Evolutionary conservation across 2,113 vertebrate species (phyloP).

Genomic region (Emydocephalus ijimae): DNA sequence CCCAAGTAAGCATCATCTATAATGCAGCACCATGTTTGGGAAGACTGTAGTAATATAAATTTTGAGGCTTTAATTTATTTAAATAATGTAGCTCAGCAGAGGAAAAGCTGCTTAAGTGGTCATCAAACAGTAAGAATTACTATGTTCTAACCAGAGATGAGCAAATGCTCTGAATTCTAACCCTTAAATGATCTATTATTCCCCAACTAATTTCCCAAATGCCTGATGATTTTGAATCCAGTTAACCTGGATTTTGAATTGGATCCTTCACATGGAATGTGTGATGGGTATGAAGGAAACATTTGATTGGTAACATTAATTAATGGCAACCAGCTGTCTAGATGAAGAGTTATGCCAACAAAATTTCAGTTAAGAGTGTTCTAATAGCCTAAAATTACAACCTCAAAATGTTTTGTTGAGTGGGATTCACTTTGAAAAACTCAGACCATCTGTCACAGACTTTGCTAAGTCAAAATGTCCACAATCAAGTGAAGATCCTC

Average conservation of each 20-base stretch:
- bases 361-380: neutral
- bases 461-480: slow-evolving; percentile 49
- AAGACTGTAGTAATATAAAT: neutral
- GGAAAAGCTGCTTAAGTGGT: neutral
- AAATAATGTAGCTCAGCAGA: neutral
- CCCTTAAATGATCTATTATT: neutral
- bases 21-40: neutral
- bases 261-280: neutral
- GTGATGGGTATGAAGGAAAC: fast-evolving
- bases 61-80: neutral
- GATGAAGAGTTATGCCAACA: neutral
- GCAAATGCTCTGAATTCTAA: neutral
- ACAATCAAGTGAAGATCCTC: neutral
- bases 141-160: neutral
- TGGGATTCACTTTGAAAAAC: slow-evolving; percentile 41
- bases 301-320: fast-evolving
- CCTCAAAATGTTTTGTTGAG: neutral
- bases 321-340: neutral
- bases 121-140: neutral
- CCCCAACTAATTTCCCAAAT: neutral
- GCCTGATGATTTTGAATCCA: neutral
- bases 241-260: neutral
- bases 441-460: slow-evolving; percentile 46
- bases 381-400: neutral
- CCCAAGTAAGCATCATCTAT: neutral